Conservation (phyloP, 92 coral and sea anemone genomes). For the Palythoa heliodiscus region DNA sequence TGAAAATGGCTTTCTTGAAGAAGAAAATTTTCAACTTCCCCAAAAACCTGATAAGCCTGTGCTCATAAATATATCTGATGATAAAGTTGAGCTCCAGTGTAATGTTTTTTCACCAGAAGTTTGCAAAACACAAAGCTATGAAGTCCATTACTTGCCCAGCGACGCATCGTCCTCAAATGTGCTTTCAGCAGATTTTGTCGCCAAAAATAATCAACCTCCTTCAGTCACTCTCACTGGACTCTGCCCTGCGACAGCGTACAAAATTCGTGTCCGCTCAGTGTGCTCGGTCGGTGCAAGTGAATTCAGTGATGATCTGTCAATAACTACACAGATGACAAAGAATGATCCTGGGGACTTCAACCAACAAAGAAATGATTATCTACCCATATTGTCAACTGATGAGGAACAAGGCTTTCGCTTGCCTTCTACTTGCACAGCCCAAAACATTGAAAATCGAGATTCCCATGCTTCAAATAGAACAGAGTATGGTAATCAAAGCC, state of each 20-base stretch:
- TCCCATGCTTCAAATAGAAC: too few relatives aligned
- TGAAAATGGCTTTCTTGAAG: too few relatives aligned
- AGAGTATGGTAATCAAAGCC: too few relatives aligned
- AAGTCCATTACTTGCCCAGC: slow-evolving; percentile 18
- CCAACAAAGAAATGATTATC: neutral
- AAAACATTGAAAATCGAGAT: too few relatives aligned
- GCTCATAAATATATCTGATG: neutral
- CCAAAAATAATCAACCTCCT: neutral
- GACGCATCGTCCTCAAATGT: slow-evolving; percentile 8
- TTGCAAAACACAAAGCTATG: neutral
- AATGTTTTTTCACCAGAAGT: neutral
- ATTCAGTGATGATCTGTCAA: neutral
- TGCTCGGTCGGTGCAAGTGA: neutral
- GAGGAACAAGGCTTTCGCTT: too few relatives aligned
- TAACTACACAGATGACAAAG: neutral
- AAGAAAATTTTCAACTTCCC: neutral
- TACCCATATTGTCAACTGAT: too few relatives aligned
- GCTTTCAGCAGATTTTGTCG: neutral
- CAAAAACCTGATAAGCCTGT: neutral
- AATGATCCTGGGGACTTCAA: neutral
- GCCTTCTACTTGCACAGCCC: too few relatives aligned
- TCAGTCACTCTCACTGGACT: slow-evolving; percentile 20
- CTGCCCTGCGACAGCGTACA: slow-evolving; percentile 5
- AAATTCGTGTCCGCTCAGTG: neutral
- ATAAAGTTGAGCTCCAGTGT: neutral